phyloP scores from a whole-genome alignment of 2,888 invertebrate species.

The Pyrrhia umbra region DNA sequence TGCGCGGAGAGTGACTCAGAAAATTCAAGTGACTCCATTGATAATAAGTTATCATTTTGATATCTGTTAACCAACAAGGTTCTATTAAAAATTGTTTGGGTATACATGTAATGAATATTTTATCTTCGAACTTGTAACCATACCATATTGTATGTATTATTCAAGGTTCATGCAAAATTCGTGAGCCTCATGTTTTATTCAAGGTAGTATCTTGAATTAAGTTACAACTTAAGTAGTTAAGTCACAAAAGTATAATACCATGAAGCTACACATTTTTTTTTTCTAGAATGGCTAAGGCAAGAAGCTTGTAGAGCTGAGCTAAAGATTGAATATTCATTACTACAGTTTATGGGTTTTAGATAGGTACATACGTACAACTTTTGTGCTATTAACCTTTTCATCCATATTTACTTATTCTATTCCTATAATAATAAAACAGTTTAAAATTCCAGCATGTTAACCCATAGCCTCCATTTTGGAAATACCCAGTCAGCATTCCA shows the following conservation, averaged over 20 bases:
- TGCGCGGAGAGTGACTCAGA: slow-evolving; percentile 74
- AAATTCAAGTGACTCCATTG: slow-evolving; percentile 50
- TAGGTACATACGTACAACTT: slow-evolving; percentile 15
- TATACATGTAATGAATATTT: slow-evolving; percentile 27
- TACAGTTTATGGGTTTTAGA: slow-evolving; percentile 28
- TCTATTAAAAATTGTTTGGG: slow-evolving; percentile 10
- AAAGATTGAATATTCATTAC: slow-evolving; percentile 4
- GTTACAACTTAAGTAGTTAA: too few species aligned
- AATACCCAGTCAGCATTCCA: slow-evolving; percentile 39
- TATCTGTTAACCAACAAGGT: slow-evolving; percentile 23
- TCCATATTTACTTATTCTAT: slow-evolving; percentile 13
- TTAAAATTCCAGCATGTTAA: slow-evolving; percentile 8
- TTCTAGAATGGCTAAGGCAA: slow-evolving; percentile 3
- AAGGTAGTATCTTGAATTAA: slow-evolving; percentile 27
- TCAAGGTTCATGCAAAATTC: slow-evolving; percentile 56
- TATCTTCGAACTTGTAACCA: slow-evolving; percentile 17
- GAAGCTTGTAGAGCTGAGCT: neutral
- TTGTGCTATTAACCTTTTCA: slow-evolving; percentile 29
- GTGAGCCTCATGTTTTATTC: slow-evolving; percentile 38
- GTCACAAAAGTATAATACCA: slow-evolving; percentile 26
- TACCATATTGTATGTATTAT: slow-evolving; percentile 8
- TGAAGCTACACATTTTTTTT: neutral
- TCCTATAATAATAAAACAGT: neutral
- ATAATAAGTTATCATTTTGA: slow-evolving; percentile 34
- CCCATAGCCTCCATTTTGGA: slow-evolving; percentile 47